Evolutionary conservation across 2,888 invertebrate genomes (phyloP), one percentile per base, ranked within the genome.

Genomic region (Lasioglossum calceatum): DNA sequence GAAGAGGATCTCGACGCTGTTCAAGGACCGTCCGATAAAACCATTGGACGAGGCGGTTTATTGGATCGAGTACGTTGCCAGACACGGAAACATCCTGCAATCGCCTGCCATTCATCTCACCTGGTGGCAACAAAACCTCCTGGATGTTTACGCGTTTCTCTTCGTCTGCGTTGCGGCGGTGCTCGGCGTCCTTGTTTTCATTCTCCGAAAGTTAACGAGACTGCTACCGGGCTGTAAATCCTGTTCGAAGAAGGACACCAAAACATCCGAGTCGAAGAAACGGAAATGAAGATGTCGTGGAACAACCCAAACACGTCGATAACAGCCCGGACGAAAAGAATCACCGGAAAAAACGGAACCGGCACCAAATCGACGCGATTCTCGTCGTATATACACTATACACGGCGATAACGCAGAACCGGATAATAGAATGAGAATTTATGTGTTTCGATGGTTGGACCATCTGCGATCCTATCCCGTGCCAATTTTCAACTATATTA

Each of bases 61-160:
- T 54, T 93, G 92, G 92, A 61, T 92, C 10, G 93, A 93, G 50
- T 93, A 93, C 42, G 83, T 90, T 8, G 81, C 61, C 2, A 91
- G 87, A 82, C 84, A 93, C 58, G 91, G 92, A 36, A 91, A 92
- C 32, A 44, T 83, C 7, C 58, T 93, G 8, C 87, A 87, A 84
- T 94, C 95, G 10, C 93, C 94, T 0, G 92, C 92, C 8, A 78
- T 92, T 47, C 81, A 92, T 4, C 89, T 95, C 7, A 79, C 94
- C 5, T 95, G 95, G 88, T 94, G 95, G 91, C 95, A 96, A 88
- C 95, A 95, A 85, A 85, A 95, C 39, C 90, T 96, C 58, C 84
- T 96, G 5, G 97, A 97, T 92, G 95, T 97, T 50, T 94, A 96
- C 64, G 95, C 93, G 8, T 96, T 96, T 88, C 91, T 95, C 2